Conservation (phyloP, 2,797 vertebrate genomes). For the Acropternis orthonyx region DNA sequence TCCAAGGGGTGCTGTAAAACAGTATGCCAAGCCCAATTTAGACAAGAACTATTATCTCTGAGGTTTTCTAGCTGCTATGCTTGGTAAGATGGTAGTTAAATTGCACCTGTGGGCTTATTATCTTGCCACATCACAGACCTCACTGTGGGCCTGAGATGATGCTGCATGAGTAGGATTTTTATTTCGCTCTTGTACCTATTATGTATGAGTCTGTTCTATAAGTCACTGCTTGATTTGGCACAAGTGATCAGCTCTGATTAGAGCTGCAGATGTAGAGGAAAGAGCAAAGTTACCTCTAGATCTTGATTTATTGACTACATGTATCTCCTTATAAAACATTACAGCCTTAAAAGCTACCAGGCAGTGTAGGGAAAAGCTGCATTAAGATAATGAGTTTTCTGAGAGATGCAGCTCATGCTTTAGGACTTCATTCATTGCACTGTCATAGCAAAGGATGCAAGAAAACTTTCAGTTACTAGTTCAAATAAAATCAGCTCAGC, state of each 20-base stretch:
- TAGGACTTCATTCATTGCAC: not conserved
- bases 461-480: not conserved
- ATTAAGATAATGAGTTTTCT: not conserved
- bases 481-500: not conserved
- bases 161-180: not conserved
- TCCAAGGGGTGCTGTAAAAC: constrained; percentile 13
- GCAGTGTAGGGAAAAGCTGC: not conserved
- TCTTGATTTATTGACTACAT: not conserved
- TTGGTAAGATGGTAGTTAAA: not conserved
- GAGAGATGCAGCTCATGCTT: not conserved
- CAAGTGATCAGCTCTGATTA: not conserved
- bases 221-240: not conserved
- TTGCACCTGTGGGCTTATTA: constrained; percentile 4
- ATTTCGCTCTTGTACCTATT: not conserved
- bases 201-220: not conserved
- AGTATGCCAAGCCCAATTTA: not conserved
- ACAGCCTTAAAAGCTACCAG: not conserved
- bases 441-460: not conserved
- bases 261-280: not conserved
- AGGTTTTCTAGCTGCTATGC: not conserved
- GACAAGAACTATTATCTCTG: not conserved
- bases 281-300: not conserved
- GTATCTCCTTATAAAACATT: not conserved
- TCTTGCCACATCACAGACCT: not conserved
- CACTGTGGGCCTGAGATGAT: not conserved